Evolutionary conservation across 2,888 invertebrate species (phyloP).

Genomic region (Troides helena): DNA sequence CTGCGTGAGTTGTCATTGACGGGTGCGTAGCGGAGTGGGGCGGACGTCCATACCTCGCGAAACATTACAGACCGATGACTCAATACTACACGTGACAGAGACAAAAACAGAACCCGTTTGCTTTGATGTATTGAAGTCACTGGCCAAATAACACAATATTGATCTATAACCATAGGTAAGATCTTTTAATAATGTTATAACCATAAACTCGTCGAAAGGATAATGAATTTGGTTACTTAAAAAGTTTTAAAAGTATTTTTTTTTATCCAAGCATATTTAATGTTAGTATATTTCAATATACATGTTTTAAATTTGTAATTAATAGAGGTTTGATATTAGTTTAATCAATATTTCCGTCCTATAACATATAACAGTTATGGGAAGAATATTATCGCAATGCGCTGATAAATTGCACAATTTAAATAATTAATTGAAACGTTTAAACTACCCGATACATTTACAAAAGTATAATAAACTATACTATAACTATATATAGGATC

Average conservation of each 20-base stretch:
- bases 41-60: slow-evolving; percentile 46
- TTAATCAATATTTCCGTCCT: neutral
- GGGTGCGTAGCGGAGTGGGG: slow-evolving; percentile 48
- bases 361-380: neutral
- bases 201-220: neutral
- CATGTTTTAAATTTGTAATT: neutral
- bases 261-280: neutral
- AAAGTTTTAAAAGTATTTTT: neutral
- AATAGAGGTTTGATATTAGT: neutral
- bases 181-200: neutral
- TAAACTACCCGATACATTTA: too few species aligned
- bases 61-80: slow-evolving; percentile 36
- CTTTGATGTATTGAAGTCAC: slow-evolving; percentile 30
- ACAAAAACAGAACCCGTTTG: slow-evolving; percentile 27
- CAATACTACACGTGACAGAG: slow-evolving; percentile 37
- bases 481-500: too few species aligned
- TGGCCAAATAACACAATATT: neutral
- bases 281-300: too few species aligned
- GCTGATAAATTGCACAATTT: too few species aligned
- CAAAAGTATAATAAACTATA: too few species aligned
- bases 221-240: neutral
- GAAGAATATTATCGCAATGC: neutral
- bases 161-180: slow-evolving; percentile 15
- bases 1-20: slow-evolving; percentile 59
- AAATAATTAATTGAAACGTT: too few species aligned